Conservation (phyloP, 1,140 invertebrate genomes). For the Zaprionus africanus region DNA sequence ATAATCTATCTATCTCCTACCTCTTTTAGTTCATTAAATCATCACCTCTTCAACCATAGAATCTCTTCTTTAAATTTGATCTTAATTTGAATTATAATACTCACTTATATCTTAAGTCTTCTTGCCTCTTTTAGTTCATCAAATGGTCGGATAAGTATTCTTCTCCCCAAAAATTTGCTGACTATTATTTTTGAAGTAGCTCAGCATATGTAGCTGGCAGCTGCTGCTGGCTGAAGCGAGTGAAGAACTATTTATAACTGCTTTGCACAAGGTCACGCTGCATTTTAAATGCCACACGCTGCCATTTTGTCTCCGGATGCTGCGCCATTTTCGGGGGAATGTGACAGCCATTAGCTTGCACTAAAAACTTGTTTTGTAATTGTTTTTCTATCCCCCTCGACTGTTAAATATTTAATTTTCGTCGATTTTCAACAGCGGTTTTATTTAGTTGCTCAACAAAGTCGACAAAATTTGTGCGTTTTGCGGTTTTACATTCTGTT, state of each 20-base stretch:
- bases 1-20: no score
- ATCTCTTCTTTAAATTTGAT: no score
- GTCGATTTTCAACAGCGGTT: background rate
- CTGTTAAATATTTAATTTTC: conserved; percentile 26
- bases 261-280: conserved; percentile 54
- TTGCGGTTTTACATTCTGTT: conserved; percentile 23
- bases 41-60: no score
- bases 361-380: conserved; percentile 19
- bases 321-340: conserved; percentile 30
- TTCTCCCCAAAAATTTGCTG: conserved; percentile 16
- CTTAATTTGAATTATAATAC: no score
- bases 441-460: conserved; percentile 8
- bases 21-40: background rate
- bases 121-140: background rate
- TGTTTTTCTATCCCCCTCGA: background rate
- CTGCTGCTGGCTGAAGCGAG: background rate
- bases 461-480: conserved; percentile 11
- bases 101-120: background rate
- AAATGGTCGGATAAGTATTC: background rate
- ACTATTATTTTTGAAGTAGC: conserved; percentile 19
- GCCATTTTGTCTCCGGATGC: conserved; percentile 22
- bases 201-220: conserved; percentile 58
- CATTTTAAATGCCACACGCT: conserved; percentile 10
- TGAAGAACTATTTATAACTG: conserved; percentile 58
- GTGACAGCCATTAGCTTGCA: conserved; percentile 45